Base-by-base conservation (phyloP, 2,797 vertebrate species). In the Pagetopsis macropterus region DNA sequence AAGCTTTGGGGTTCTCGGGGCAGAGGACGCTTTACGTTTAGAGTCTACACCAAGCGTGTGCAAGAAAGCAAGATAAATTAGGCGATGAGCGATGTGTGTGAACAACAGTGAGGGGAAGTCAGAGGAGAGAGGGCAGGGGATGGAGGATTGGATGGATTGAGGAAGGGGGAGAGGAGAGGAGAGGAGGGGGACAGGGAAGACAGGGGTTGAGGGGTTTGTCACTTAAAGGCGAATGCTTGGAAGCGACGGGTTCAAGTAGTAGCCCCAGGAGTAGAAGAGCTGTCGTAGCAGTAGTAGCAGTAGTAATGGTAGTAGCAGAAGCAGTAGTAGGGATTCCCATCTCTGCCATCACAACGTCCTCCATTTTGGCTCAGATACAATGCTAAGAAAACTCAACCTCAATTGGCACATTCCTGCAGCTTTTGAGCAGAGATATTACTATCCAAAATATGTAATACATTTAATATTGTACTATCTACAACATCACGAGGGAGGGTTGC, bases 211-310 rank as follows among this genome's bases (percentile, higher is more conserved):
- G 88, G 85, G 84, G 85, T 85, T 93, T 54, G 91, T 95, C 94
- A 95, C 91, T 94, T 84, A 82, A 89, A 93, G 89, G 87, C 74
- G 72, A 92, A 92, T 91, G 93, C 91, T 93, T 88, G 88, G 90
- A 94, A 92, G 91, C 88, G 86, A 89, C 79, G 86, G 86, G 88
- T 93, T 90, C 87, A 90, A 88, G 91, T 90, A 87, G 91, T 86
- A 90, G 91, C 89, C 81, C 88, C 90, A 89, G 91, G 75, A 86
- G 91, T 76, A 89, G 90, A 78, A 84, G 85, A 86, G 83, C 63
- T 89, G 87, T 84, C 48, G 86, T 76, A 79, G 87, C 75, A 82
- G 81, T 72, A 85, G 88, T 65, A 79, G 88, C 82, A 91, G 85
- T 79, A 83, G 85, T 84, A 80, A 68, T 88, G 82, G 88, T 84